Percentiles rank a stretch among this genome's conserved stretches.
phyloP scores from a whole-genome alignment of 1,140 invertebrate genomes.

The Hylaeus volcanicus region DNA sequence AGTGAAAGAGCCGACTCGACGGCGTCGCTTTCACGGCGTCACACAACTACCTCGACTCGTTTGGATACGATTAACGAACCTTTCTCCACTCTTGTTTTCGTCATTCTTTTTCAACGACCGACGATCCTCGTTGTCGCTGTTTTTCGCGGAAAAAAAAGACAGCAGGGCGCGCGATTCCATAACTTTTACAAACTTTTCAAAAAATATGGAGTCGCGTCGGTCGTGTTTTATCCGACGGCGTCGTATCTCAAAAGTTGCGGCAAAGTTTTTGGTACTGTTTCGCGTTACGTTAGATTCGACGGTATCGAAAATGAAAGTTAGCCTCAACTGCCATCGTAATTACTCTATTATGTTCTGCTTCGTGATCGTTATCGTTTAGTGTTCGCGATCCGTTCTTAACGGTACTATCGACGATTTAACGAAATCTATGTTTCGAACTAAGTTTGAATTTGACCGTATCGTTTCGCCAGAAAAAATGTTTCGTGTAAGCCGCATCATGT shows the following conservation, averaged over 20 bases:
- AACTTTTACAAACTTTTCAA: not conserved
- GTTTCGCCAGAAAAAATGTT: no score
- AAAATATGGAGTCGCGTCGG: not conserved
- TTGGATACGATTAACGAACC: conserved; percentile 39
- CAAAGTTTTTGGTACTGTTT: not conserved
- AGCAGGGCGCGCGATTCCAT: not conserved
- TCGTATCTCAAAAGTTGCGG: not conserved
- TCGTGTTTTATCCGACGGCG: not conserved
- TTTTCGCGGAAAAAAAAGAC: not conserved
- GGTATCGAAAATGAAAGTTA: not conserved
- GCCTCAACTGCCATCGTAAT: not conserved
- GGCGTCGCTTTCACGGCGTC: conserved; percentile 58
- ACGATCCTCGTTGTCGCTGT: not conserved
- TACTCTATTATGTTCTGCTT: not conserved
- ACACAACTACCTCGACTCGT: conserved; percentile 21
- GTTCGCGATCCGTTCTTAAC: not conserved
- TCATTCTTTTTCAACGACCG: conserved; percentile 6
- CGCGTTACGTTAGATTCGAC: not conserved
- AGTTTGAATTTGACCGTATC: no score
- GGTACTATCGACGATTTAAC: no score
- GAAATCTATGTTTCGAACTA: no score
- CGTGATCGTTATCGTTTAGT: not conserved
- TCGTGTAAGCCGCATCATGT: no score
- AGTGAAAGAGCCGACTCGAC: conserved; percentile 52
- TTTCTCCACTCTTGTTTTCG: conserved; percentile 45